Conservation (phyloP, 2,888 invertebrate genomes). For the Mesochorus sp. region DNA sequence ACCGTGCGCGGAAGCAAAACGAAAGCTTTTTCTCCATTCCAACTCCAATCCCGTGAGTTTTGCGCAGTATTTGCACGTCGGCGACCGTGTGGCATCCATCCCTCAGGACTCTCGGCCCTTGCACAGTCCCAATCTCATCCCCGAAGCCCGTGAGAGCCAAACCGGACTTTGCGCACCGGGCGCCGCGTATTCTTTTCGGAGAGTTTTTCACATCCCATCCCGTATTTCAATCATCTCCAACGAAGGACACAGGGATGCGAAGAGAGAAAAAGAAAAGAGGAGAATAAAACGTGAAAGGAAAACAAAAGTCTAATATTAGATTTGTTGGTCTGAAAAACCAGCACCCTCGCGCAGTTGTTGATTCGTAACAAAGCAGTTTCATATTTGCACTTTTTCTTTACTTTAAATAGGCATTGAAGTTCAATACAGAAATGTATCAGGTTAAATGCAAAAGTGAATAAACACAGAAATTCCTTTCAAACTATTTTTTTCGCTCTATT, state of each 20-base stretch:
- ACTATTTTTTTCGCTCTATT: too few relatives aligned
- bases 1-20: conserved; percentile 25
- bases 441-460: too few relatives aligned
- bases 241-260: background rate
- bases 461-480: too few relatives aligned
- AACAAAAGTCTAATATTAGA: conserved; percentile 40
- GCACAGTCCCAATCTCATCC: conserved; percentile 25
- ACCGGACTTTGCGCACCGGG: conserved; percentile 37
- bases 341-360: background rate
- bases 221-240: conserved; percentile 51
- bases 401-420: background rate
- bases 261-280: background rate
- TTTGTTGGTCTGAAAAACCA: conserved; percentile 1
- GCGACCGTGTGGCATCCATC: conserved; percentile 54
- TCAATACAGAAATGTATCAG: too few relatives aligned
- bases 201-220: conserved; percentile 24
- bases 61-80: conserved; percentile 63
- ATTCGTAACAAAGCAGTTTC: conserved; percentile 1
- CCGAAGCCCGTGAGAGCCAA: conserved; percentile 35
- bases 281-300: conserved; percentile 23
- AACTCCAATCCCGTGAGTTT: conserved; percentile 57
- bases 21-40: conserved; percentile 42
- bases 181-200: conserved; percentile 45
- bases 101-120: conserved; percentile 59
- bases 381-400: background rate